Conservation (phyloP, 2,113 vertebrate genomes). For the Thamnaconus septentrionalis region DNA sequence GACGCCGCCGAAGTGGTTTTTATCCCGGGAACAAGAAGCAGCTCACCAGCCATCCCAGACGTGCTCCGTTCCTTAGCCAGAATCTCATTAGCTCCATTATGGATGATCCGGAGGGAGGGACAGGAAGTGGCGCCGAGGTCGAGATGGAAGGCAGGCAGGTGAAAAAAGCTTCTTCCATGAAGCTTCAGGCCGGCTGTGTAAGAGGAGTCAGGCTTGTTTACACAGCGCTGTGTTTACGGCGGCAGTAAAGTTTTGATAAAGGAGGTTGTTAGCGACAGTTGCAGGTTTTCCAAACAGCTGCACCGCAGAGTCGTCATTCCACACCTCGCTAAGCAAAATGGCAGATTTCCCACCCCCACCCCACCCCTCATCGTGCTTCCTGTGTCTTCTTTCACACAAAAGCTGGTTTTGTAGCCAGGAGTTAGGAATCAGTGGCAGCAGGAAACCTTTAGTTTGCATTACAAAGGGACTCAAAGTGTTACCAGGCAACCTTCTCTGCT, state of each 20-base stretch:
- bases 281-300: conserved; percentile 8
- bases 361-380: not conserved
- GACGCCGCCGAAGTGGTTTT: not conserved
- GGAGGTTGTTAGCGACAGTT: not conserved
- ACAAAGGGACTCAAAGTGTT: not conserved
- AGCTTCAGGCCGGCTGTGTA: not conserved
- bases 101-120: not conserved
- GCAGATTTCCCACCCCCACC: not conserved
- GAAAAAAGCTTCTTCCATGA: not conserved
- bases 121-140: not conserved
- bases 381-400: not conserved
- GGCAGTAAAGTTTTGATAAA: not conserved
- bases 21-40: no score
- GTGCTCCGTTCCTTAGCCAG: conserved; percentile 12
- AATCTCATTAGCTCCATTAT: not conserved
- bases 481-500: not conserved
- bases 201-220: not conserved
- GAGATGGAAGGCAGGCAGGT: not conserved
- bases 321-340: not conserved
- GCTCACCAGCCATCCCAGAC: conserved; percentile 20
- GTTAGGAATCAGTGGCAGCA: not conserved
- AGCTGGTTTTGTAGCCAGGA: not conserved
- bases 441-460: not conserved
- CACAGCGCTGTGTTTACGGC: conserved; percentile 3
- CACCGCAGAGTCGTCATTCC: not conserved